A percentile compares a stretch with the other conserved stretches of the same genome.
These are phyloP conservation scores for Taenaris catops DNA, from an alignment of 2,888 invertebrate species.

Conservation along the genomic window DNA sequence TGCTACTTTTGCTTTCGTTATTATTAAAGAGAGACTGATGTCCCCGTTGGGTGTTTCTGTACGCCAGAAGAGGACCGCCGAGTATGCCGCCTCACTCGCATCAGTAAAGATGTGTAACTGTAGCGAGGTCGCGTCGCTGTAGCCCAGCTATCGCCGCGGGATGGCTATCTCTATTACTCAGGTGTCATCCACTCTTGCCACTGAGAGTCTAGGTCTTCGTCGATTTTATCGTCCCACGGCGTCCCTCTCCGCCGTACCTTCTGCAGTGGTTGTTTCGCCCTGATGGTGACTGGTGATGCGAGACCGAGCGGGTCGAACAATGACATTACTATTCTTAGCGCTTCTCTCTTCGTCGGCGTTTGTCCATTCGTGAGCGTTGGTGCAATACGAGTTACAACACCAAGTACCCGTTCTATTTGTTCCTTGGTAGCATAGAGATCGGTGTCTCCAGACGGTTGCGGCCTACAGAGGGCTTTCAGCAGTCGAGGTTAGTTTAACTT, in stretches of 20 bases:
- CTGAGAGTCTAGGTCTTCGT: slow-evolving; percentile 24
- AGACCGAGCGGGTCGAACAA: slow-evolving; percentile 18
- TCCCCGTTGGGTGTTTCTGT: slow-evolving; percentile 24
- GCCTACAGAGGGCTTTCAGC: no score
- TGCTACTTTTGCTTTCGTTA: slow-evolving; percentile 17
- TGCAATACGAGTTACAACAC: no score
- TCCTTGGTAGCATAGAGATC: no score
- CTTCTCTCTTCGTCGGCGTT: slow-evolving; percentile 19
- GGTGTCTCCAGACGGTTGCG: no score
- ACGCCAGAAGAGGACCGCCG: no score
- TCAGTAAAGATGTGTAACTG: slow-evolving; percentile 30
- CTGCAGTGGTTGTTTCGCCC: no score
- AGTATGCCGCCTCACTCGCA: slow-evolving; percentile 26
- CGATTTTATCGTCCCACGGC: slow-evolving; percentile 10
- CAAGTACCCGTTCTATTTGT: no score
- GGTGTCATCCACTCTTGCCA: slow-evolving; percentile 10
- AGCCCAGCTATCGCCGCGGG: slow-evolving; percentile 11
- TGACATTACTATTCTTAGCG: slow-evolving; percentile 14
- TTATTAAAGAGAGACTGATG: slow-evolving; percentile 21
- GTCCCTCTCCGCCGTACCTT: slow-evolving; percentile 1
- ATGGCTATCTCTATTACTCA: slow-evolving; percentile 4
- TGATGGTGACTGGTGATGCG: slow-evolving; percentile 18
- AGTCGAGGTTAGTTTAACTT: no score
- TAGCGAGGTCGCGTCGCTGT: slow-evolving; percentile 9
- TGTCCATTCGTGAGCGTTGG: not conserved